These are phyloP conservation scores for Melanocharis versteri DNA, from an alignment of 2,113 vertebrate genomes.

Conservation along the genomic window DNA sequence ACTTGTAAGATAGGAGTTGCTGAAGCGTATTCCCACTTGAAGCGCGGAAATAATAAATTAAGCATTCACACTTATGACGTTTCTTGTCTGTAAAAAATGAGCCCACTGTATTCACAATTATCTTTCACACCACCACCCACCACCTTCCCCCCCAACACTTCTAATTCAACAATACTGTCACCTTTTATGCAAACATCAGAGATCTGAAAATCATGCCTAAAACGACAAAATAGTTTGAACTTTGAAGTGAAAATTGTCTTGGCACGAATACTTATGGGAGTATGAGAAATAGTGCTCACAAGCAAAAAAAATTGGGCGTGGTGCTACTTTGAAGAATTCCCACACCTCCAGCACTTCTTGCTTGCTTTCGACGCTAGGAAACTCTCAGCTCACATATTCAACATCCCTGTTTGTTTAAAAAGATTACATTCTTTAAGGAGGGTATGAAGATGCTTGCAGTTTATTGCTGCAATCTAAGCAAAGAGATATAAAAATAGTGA, in stretches of 20 bases:
- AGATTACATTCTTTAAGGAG: background rate
- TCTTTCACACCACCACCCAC: background rate
- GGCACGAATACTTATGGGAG: background rate
- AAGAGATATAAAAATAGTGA: background rate
- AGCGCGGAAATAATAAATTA: background rate
- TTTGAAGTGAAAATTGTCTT: conserved; percentile 10
- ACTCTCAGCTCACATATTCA: background rate
- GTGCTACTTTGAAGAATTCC: background rate
- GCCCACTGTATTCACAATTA: background rate
- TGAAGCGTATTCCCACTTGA: background rate
- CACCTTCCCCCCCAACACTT: background rate
- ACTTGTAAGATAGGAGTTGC: background rate
- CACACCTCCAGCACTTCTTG: background rate
- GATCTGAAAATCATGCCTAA: background rate
- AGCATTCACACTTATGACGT: background rate
- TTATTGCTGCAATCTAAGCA: background rate
- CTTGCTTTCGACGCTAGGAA: background rate
- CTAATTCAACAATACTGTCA: conserved; percentile 1
- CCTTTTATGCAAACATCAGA: background rate
- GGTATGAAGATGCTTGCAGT: background rate
- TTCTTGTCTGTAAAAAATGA: background rate
- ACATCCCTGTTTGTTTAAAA: background rate
- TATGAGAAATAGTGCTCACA: background rate
- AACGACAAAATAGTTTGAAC: background rate
- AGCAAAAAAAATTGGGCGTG: background rate